Conservation (phyloP, 2,888 invertebrate genomes). For the Pristionchus japonicus region DNA sequence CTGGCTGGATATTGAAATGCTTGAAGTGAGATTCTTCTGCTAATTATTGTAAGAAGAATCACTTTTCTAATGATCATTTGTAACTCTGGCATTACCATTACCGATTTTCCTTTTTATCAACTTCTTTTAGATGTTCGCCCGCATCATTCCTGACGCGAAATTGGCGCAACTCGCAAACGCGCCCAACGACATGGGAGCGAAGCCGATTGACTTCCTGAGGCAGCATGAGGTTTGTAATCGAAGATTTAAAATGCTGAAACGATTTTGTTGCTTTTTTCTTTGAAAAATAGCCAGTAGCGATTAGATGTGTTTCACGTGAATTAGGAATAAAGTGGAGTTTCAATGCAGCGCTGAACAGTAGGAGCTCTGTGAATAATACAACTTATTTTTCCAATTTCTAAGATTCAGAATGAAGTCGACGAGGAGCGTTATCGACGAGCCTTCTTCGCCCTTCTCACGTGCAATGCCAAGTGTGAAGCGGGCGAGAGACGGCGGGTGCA, state of each 20-base stretch:
- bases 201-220: constrained; percentile 63
- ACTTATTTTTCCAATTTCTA: too few relatives aligned
- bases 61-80: not conserved
- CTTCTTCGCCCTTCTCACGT: constrained; percentile 39
- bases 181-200: constrained; percentile 61
- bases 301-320: too few relatives aligned
- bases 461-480: not conserved
- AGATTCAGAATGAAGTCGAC: not conserved
- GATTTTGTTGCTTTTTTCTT: too few relatives aligned
- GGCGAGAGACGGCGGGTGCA: not conserved
- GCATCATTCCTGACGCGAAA: constrained; percentile 52
- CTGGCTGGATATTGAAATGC: constrained; percentile 65
- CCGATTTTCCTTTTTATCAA: not conserved
- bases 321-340: too few relatives aligned
- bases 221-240: not conserved
- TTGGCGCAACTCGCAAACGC: constrained; percentile 65
- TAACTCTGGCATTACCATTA: not conserved
- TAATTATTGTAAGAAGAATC: not conserved
- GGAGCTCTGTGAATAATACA: too few relatives aligned
- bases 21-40: constrained; percentile 62
- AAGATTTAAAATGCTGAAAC: too few relatives aligned
- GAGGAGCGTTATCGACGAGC: not conserved
- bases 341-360: too few relatives aligned
- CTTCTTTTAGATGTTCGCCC: not conserved
- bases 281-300: too few relatives aligned